Evolutionary conservation across 2,113 vertebrate genomes (phyloP).

Genomic region (Amphilophus citrinellus): DNA sequence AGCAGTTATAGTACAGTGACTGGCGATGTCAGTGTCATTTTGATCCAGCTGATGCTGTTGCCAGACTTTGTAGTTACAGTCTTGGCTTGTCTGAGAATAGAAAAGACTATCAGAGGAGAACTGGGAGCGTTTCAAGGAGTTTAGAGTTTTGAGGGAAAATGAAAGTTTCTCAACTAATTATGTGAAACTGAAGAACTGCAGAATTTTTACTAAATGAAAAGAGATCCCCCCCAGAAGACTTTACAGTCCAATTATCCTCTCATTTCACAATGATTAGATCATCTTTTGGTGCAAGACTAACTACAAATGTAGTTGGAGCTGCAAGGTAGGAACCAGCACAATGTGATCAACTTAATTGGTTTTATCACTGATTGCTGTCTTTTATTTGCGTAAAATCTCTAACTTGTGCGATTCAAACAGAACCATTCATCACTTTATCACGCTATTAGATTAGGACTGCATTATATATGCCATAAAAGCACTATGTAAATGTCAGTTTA

Average conservation of each 20-base stretch:
- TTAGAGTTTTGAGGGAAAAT: conserved; percentile 26
- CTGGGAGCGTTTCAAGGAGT: conserved; percentile 47
- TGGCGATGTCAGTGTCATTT: neutral
- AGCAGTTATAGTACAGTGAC: neutral
- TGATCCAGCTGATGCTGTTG: neutral
- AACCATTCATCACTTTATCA: neutral
- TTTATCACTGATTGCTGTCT: neutral
- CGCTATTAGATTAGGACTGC: neutral
- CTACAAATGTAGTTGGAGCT: neutral
- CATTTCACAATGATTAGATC: conserved; percentile 3
- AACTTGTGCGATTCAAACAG: neutral
- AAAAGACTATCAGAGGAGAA: conserved; percentile 46
- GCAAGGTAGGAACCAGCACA: neutral
- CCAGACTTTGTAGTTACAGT: conserved; percentile 11
- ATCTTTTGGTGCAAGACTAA: neutral
- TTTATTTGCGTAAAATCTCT: neutral
- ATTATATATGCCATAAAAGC: neutral
- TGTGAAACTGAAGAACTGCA: conserved; percentile 29
- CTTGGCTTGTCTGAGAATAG: conserved; percentile 23
- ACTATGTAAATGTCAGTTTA: neutral
- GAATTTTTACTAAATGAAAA: conserved; percentile 37
- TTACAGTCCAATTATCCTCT: conserved; percentile 20
- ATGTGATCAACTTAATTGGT: neutral
- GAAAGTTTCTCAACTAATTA: conserved; percentile 54
- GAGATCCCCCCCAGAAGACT: conserved; percentile 2